Evolutionary conservation across 2,888 invertebrate species (phyloP).

Genomic region (Drosophila peninsularis): DNA sequence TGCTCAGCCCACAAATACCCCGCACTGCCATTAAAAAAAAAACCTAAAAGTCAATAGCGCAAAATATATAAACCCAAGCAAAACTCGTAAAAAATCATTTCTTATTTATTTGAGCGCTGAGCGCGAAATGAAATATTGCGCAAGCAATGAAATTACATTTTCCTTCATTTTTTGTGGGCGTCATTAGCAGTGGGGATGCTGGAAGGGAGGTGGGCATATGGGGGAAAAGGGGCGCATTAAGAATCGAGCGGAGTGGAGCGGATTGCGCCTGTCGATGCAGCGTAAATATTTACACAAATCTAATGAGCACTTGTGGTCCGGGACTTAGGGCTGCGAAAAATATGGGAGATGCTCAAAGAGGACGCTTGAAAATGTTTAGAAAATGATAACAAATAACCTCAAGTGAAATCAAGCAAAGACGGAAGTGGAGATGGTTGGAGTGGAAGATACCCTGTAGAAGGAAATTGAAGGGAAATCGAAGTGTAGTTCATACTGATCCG

Average conservation of each 20-base stretch:
- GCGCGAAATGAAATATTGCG: constrained; percentile 75
- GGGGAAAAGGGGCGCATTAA: background rate
- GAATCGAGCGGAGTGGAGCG: background rate
- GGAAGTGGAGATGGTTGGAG: no score
- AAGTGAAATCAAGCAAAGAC: no score
- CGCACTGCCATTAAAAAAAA: constrained; percentile 37
- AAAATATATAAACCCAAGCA: constrained; percentile 41
- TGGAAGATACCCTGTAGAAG: background rate
- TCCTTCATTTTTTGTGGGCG: constrained; percentile 24
- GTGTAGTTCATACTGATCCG: background rate
- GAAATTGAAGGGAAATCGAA: background rate
- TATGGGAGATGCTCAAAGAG: constrained; percentile 21
- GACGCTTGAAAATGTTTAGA: constrained; percentile 31
- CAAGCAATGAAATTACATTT: constrained; percentile 74
- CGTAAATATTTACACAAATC: constrained; percentile 62
- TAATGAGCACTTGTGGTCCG: constrained; percentile 47
- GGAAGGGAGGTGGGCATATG: background rate
- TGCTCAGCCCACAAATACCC: background rate
- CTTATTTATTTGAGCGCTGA: constrained; percentile 73
- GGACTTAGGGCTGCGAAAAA: background rate
- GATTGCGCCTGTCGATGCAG: constrained; percentile 46
- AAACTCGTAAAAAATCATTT: constrained; percentile 69
- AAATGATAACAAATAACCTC: constrained; percentile 25
- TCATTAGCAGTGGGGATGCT: constrained; percentile 40
- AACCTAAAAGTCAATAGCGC: constrained; percentile 71